Base-by-base conservation (phyloP, 2,113 vertebrate species). In the Salminus brasiliensis region DNA sequence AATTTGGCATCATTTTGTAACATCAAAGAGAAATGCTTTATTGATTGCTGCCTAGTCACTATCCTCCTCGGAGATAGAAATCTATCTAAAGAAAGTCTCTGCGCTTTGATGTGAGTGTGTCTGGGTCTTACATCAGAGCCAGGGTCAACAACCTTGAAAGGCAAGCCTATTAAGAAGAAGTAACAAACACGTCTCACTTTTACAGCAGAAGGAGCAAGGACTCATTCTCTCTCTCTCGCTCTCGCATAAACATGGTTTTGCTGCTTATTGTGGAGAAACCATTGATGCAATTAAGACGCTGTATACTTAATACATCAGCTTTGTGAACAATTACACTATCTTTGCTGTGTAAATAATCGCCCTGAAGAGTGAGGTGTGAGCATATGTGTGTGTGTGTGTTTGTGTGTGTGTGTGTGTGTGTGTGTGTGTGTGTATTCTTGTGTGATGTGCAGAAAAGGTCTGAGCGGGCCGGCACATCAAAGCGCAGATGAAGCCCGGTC, bases 121-220 rank as follows among this genome's bases (percentile, higher is more conserved):
- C 90, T 92, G 86, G 88, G 87, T 93, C 91, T 92, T 92, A 92
- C 92, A 93, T 93, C 93, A 93, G 90, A 91, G 91, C 88, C 87
- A 87, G 91, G 91, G 92, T 93, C 92, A 91, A 90, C 84, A 90
- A 89, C 89, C 91, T 91, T 88, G 90, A 90, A 92, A 93, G 90
- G 91, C 90, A 85, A 92, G 89, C 90, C 90, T 90, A 91, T 92
- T 92, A 91, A 86, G 86, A 89, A 84, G 87, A 90, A 76, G 84
- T 81, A 82, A 85, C 78, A 79, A 76, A 83, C 66, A 81, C 74
- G 63, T 45, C 23, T 74, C 74, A 74, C 75, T 81, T 78, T 65
- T 75, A 55, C 65, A 23, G 74, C 81, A 36, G 76, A 41, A 70
- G 67, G 71, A 81, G 72, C 67, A 30, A 66, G 57, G 66, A 74